Evolutionary conservation across 2,888 invertebrate genomes (phyloP).

Genomic region (Orchesellides sinensis): DNA sequence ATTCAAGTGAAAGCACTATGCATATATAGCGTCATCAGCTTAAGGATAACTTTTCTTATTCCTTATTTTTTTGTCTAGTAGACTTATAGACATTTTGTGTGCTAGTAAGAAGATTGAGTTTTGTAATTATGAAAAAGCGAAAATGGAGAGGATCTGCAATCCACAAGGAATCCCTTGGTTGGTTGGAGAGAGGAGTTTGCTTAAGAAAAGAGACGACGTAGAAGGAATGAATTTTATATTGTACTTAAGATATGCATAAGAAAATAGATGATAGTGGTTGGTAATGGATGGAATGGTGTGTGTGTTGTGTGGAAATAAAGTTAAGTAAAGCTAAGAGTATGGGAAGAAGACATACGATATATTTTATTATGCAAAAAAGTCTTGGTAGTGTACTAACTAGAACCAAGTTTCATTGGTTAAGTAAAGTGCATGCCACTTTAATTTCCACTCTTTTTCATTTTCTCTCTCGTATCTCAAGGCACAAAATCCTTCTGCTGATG

Average conservation of each 20-base stretch:
- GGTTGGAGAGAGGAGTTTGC: conserved; percentile 21
- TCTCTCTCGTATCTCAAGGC: not conserved
- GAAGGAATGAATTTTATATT: conserved; percentile 22
- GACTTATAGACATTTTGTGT: conserved; percentile 54
- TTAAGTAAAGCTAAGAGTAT: not conserved
- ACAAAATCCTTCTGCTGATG: conserved; percentile 52
- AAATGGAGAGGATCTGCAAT: conserved; percentile 34
- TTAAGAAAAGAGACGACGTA: conserved; percentile 15
- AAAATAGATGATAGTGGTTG: conserved; percentile 29
- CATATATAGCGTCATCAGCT: not conserved
- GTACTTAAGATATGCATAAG: conserved; percentile 16
- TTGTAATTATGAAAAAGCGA: conserved; percentile 60
- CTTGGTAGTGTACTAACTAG: conserved; percentile 12
- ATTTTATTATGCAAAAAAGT: conserved; percentile 44
- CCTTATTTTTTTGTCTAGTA: conserved; percentile 15
- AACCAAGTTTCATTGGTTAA: conserved; percentile 42
- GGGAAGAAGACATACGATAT: conserved; percentile 3
- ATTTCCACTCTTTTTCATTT: conserved; percentile 33
- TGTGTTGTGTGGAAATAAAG: conserved; percentile 1
- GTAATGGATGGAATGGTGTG: conserved; percentile 41
- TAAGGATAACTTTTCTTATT: no score
- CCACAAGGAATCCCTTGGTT: not conserved
- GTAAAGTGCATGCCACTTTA: conserved; percentile 36
- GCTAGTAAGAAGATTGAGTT: conserved; percentile 57
- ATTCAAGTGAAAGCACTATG: not conserved